Percentiles rank a stretch among this genome's conserved stretches.
These are phyloP conservation scores for Catharus bicknelli DNA, from an alignment of 2,113 vertebrate genomes.

Conservation along the genomic window DNA sequence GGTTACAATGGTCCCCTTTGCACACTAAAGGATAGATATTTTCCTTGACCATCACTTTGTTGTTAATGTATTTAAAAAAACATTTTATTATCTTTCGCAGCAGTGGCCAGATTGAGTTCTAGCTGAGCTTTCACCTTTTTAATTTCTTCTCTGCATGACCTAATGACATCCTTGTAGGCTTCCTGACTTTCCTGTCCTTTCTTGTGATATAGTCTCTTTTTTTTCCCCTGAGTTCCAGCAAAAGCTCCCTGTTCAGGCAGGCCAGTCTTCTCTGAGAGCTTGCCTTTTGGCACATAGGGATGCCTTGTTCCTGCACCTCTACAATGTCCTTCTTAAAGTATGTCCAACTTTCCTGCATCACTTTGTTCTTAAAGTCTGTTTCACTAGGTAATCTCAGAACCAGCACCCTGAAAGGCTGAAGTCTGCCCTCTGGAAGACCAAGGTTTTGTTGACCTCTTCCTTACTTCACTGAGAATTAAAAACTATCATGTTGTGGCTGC, in stretches of 20 bases:
- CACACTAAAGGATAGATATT: background rate
- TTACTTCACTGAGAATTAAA: background rate
- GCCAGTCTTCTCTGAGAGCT: background rate
- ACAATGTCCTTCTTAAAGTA: background rate
- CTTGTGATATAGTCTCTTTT: background rate
- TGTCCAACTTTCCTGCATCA: background rate
- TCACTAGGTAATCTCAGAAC: background rate
- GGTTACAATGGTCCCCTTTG: background rate
- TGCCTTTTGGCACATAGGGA: background rate
- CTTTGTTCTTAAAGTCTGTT: background rate
- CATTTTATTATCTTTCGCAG: background rate
- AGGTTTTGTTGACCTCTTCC: background rate
- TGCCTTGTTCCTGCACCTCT: accelerated
- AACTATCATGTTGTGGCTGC: accelerated
- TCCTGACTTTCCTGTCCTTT: background rate
- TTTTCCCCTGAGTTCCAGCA: background rate
- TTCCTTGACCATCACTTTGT: background rate
- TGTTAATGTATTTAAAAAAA: background rate
- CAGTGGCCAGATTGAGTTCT: background rate
- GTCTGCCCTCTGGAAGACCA: background rate
- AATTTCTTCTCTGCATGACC: background rate
- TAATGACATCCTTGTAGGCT: background rate
- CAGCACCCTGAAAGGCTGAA: background rate
- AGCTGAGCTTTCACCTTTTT: background rate
- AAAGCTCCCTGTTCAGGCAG: background rate